These are phyloP conservation scores for Naja naja DNA, from an alignment of 2,113 vertebrate genomes.

Conservation along the genomic window DNA sequence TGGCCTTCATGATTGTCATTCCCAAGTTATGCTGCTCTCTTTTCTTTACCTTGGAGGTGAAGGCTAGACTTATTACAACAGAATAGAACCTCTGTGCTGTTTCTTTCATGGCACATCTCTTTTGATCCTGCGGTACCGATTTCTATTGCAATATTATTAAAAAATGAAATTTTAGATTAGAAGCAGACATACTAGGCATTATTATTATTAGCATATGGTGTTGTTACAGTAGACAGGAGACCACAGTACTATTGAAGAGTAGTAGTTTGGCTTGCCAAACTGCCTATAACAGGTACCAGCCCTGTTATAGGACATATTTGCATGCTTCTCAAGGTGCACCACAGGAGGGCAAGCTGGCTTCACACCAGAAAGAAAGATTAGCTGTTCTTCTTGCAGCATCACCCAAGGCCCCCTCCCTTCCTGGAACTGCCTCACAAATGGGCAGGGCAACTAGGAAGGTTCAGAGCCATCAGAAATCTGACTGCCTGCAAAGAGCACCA, in stretches of 20 bases:
- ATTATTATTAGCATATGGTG: background rate
- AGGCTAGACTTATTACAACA: background rate
- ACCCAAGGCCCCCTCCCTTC: background rate
- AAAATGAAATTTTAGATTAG: background rate
- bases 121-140: background rate
- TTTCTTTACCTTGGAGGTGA: background rate
- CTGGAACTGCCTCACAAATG: background rate
- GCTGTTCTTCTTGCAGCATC: background rate
- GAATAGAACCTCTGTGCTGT: background rate
- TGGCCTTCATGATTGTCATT: background rate
- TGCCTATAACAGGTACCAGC: background rate
- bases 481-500: background rate
- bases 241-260: background rate
- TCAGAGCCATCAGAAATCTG: background rate
- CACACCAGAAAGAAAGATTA: background rate
- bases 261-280: background rate
- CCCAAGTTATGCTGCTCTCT: background rate
- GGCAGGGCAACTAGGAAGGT: background rate
- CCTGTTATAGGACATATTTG: background rate
- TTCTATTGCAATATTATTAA: background rate
- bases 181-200: background rate
- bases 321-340: background rate
- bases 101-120: background rate
- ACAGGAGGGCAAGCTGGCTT: background rate
- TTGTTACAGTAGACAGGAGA: background rate